Percentiles rank a stretch among this genome's conserved stretches.
Evolutionary conservation across 2,888 invertebrate species (phyloP).

Genomic region (Therioaphis trifolii): DNA sequence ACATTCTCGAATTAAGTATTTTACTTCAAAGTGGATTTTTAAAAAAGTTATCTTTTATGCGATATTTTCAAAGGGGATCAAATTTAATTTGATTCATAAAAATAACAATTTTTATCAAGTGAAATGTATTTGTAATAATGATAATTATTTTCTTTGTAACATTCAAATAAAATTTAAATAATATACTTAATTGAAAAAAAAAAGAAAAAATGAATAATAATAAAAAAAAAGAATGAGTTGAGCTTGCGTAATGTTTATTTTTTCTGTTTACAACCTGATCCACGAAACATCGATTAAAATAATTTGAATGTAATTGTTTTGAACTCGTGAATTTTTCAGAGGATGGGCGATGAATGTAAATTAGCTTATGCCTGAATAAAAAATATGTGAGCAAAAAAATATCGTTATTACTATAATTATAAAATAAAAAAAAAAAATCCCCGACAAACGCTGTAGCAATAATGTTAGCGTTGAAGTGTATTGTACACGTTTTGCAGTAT

Average conservation of each 20-base stretch:
- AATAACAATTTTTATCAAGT: background rate
- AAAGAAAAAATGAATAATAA: background rate
- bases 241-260: background rate
- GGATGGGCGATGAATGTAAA: background rate
- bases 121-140: background rate
- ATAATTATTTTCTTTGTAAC: background rate
- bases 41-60: background rate
- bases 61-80: background rate
- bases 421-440: background rate
- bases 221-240: background rate
- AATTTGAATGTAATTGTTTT: slow-evolving; percentile 34
- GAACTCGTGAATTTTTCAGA: slow-evolving; percentile 30
- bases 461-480: background rate
- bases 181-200: background rate
- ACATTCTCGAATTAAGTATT: background rate
- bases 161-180: background rate
- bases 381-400: slow-evolving; percentile 2
- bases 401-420: background rate
- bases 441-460: background rate
- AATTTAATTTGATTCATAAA: background rate
- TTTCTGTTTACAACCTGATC: background rate
- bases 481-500: too few species aligned
- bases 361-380: background rate
- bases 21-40: background rate
- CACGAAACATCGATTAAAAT: slow-evolving; percentile 2